These are phyloP conservation scores for Nasonovia ribisnigri DNA, from an alignment of 2,888 invertebrate genomes.

Conservation along the genomic window DNA sequence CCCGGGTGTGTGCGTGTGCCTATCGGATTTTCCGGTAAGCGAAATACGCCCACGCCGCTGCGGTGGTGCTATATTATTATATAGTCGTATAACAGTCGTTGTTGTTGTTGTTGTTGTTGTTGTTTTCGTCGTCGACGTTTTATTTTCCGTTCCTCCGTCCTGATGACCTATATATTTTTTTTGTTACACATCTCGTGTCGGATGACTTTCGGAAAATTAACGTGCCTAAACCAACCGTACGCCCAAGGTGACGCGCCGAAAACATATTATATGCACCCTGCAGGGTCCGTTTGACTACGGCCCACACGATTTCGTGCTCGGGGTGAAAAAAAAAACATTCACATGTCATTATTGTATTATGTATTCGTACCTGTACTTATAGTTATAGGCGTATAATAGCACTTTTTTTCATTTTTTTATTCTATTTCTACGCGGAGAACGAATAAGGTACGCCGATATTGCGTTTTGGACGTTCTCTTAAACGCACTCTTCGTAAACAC, in stretches of 20 bases:
- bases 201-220: constrained; percentile 6
- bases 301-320: neutral
- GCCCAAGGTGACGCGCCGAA: neutral
- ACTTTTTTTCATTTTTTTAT: neutral
- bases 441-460: neutral
- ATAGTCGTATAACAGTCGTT: too few species aligned
- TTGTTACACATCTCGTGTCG: neutral
- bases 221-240: neutral
- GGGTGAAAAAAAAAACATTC: neutral
- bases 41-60: neutral
- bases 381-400: neutral
- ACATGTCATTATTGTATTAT: neutral
- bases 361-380: neutral
- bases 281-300: neutral
- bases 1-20: neutral
- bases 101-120: neutral
- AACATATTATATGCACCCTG: neutral
- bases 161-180: neutral
- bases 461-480: neutral
- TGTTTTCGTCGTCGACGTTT: neutral
- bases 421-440: neutral
- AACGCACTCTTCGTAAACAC: neutral
- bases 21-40: constrained; percentile 36
- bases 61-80: too few species aligned
- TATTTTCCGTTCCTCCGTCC: neutral